phyloP scores from a whole-genome alignment of 1,140 invertebrate species.

The Oedothorax gibbosus region DNA sequence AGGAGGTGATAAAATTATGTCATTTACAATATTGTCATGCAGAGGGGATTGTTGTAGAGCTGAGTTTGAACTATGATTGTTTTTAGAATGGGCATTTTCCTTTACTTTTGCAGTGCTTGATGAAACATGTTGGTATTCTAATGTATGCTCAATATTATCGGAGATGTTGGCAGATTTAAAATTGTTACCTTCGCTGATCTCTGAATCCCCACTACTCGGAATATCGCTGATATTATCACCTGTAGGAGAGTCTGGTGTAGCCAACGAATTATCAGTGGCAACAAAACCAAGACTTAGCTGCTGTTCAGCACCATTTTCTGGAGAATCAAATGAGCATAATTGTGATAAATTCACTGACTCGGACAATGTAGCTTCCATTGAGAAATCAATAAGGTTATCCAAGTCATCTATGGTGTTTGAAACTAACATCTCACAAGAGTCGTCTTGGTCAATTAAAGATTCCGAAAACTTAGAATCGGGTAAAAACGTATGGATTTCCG shows the following conservation, averaged over 20 bases:
- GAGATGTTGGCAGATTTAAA: not conserved
- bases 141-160: not conserved
- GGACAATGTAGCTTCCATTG: constrained; percentile 59
- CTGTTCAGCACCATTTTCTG: constrained; percentile 10
- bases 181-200: constrained; percentile 6
- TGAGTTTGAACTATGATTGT: not conserved
- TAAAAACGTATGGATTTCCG: constrained; percentile 24
- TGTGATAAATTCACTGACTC: constrained; percentile 57
- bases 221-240: constrained; percentile 58
- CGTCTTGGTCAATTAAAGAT: not conserved
- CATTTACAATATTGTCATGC: not conserved
- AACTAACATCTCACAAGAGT: not conserved
- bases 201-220: constrained; percentile 49
- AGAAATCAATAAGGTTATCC: constrained; percentile 35
- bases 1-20: constrained; percentile 52
- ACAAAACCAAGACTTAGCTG: not conserved
- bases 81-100: not conserved
- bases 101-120: not conserved
- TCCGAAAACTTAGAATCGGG: not conserved
- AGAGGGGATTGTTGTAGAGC: too few species aligned
- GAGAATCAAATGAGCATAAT: constrained; percentile 53
- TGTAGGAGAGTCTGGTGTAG: constrained; percentile 60
- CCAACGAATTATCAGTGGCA: constrained; percentile 32
- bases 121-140: too few species aligned
- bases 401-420: not conserved